These are phyloP conservation scores for Crocuta crocuta DNA, from an alignment of 2,113 vertebrate genomes.

Conservation along the genomic window DNA sequence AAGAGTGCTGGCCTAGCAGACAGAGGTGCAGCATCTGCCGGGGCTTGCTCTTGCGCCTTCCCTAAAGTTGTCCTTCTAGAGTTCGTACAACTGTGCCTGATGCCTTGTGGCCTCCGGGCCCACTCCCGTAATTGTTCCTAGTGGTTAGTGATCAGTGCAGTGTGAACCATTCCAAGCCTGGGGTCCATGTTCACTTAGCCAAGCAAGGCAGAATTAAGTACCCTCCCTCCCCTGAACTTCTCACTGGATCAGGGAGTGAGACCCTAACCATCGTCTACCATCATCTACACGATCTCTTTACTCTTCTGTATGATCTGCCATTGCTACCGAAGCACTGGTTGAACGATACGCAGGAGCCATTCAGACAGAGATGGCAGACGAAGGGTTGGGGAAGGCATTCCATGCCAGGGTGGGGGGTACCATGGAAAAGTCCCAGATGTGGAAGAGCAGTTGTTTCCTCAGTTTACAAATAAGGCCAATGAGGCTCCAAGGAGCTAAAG, in stretches of 20 bases:
- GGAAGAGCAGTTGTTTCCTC: neutral
- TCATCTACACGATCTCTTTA: neutral
- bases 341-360: neutral
- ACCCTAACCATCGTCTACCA: neutral
- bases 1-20: neutral
- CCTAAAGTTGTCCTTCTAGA: conserved; percentile 16
- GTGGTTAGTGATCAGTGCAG: neutral
- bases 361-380: neutral
- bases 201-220: neutral
- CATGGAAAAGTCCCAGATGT: neutral
- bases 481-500: neutral
- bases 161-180: neutral
- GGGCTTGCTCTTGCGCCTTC: neutral
- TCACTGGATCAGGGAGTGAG: neutral
- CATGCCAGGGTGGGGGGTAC: neutral
- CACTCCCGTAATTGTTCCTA: neutral
- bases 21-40: neutral
- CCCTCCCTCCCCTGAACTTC: neutral
- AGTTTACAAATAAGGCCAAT: neutral
- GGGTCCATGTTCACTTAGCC: neutral
- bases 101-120: neutral
- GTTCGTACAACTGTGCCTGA: conserved; percentile 11
- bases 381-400: neutral
- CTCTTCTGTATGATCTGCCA: neutral
- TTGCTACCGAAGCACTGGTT: neutral